Percentiles rank a stretch among this genome's conserved stretches.
phyloP scores from a whole-genome alignment of 2,113 vertebrate genomes.

The Delphinus delphis region DNA sequence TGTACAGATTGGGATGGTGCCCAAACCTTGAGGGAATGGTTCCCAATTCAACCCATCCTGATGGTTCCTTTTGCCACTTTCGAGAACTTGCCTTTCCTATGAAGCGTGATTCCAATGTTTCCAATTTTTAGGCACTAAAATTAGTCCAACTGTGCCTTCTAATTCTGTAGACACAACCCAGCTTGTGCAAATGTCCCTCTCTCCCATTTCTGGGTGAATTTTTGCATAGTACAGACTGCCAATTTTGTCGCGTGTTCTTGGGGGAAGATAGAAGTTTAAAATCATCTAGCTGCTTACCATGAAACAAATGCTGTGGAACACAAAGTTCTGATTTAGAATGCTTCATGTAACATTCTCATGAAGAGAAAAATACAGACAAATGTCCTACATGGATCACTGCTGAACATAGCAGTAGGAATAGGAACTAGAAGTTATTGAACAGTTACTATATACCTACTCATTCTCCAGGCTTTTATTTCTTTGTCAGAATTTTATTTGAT shows the following conservation, averaged over 20 bases:
- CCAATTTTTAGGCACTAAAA: conserved; percentile 69
- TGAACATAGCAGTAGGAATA: not conserved
- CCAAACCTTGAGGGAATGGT: not conserved
- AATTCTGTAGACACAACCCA: conserved; percentile 75
- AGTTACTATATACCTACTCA: not conserved
- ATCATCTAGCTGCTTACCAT: conserved; percentile 49
- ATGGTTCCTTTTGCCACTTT: not conserved
- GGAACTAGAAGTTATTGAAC: not conserved
- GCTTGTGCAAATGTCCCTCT: conserved; percentile 57
- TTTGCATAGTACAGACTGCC: conserved; percentile 75
- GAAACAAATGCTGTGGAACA: conserved; percentile 45
- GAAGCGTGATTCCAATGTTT: conserved; percentile 70
- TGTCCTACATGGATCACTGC: not conserved
- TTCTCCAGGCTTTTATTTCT: not conserved
- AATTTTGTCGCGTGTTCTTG: conserved; percentile 66
- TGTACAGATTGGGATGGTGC: not conserved
- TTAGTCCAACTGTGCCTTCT: conserved; percentile 69
- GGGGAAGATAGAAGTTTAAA: conserved; percentile 64
- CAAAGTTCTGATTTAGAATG: not conserved
- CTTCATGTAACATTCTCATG: not conserved
- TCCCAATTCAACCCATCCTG: not conserved
- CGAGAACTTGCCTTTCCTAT: conserved; percentile 25
- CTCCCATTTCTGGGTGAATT: conserved; percentile 73
- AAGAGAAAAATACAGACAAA: not conserved
- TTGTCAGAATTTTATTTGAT: not conserved